phyloP scores from a whole-genome alignment of 2,797 vertebrate species.

The Syngnathus acus region DNA sequence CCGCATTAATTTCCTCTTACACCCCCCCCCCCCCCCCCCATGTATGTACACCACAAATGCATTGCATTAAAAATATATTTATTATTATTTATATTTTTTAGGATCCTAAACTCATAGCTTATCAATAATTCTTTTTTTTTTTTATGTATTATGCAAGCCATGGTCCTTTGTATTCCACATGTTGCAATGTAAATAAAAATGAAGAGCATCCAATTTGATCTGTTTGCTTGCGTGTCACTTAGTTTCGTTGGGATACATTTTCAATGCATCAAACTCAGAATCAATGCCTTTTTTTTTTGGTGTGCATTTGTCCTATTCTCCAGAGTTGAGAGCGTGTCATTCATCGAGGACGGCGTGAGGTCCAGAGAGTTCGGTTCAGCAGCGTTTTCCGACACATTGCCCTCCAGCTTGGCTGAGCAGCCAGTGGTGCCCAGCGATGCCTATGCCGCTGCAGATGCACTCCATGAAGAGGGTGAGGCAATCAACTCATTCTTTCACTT shows the following conservation, averaged over 20 bases:
- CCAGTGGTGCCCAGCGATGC: conserved; percentile 86
- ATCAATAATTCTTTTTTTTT: too few species aligned
- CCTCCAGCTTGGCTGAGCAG: conserved; percentile 80
- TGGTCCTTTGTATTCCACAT: too few species aligned
- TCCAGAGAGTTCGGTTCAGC: conserved; percentile 83
- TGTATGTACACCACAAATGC: background rate
- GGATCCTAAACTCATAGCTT: too few species aligned
- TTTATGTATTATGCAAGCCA: too few species aligned
- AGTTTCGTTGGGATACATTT: background rate
- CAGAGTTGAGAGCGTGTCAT: conserved; percentile 89
- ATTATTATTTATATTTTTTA: too few species aligned
- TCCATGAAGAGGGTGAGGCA: conserved; percentile 86
- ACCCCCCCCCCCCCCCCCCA: too few species aligned
- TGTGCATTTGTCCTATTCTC: conserved; percentile 15
- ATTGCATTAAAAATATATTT: too few species aligned
- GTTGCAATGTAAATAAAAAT: background rate
- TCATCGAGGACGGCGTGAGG: conserved; percentile 91
- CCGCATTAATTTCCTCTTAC: background rate
- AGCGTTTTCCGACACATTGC: conserved; percentile 79
- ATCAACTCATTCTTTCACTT: background rate
- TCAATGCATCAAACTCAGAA: background rate
- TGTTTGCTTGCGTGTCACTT: background rate
- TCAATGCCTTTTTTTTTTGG: background rate
- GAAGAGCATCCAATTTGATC: background rate
- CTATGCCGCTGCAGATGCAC: conserved; percentile 79